These are phyloP conservation scores for Caenorhabditis inopinata DNA, from an alignment of 1,140 invertebrate species.

Conservation along the genomic window DNA sequence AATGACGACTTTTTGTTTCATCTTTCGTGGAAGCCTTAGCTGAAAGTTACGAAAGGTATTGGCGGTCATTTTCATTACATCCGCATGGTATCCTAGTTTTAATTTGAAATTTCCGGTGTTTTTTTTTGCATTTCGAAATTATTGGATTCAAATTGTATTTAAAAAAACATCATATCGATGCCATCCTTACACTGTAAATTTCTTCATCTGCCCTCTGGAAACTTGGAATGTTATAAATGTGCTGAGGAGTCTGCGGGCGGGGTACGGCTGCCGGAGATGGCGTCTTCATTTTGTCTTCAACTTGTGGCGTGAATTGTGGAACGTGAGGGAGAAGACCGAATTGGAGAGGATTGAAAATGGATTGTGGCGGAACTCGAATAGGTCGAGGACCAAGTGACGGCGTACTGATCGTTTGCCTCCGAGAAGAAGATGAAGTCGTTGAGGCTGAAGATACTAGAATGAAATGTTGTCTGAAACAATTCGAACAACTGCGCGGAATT, in stretches of 20 bases:
- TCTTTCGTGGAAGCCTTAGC: no score
- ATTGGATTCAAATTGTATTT: no score
- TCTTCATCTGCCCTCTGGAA: background rate
- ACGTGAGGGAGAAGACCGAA: background rate
- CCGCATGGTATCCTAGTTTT: no score
- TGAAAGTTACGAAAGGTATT: no score
- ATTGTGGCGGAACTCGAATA: conserved; percentile 2
- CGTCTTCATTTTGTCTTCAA: background rate
- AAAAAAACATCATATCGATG: no score
- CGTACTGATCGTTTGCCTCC: background rate
- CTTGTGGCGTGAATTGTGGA: background rate
- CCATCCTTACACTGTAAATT: background rate
- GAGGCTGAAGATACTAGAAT: background rate
- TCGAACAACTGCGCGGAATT: no score
- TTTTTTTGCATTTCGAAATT: no score
- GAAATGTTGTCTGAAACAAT: no score
- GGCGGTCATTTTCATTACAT: no score
- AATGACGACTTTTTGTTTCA: no score
- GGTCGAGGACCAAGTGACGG: background rate
- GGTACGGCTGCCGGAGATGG: background rate
- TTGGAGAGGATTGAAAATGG: background rate
- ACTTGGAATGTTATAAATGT: background rate
- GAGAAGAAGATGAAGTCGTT: background rate
- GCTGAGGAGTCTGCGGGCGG: background rate
- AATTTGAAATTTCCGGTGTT: no score